Evolutionary conservation across 2,888 invertebrate species (phyloP), one percentile per base, ranked within the genome.

Genomic region (Hydropsyche betteni): DNA sequence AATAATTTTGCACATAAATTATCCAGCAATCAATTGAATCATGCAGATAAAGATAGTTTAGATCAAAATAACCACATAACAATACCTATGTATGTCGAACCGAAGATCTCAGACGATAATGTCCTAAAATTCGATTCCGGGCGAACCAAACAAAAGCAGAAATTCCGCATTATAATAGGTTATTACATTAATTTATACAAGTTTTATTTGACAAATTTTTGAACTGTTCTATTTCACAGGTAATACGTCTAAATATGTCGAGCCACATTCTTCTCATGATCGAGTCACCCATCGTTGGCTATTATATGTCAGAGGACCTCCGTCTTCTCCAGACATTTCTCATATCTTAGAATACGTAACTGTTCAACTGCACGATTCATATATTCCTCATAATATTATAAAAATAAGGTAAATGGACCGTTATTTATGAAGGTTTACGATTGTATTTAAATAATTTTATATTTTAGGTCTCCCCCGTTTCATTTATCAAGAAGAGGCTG

Each of bases 221-320:
- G 64, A 83, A 83, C 80, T 80, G 80, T 61, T n/a, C 16, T 70
- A 38, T 36, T 34, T 68, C 34, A 0, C 80, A 87, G 87, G 94
- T 0, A 96, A 96, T 85, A 93, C 95, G 4, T 96, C 96, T 0
- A 94, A 94, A 82, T 96, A 92, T 88, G 91, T 94, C 36, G 91
- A 92, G 0, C 87, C 91, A 0, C 90, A 93, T 81, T 90, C 91
- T 33, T 84, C 90, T 38, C 88, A 89, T 44, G 92, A 92, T 82
- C 89, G 89, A 33, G 90, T 93, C 0, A 94, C 93, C 6, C 95
- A 97, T 85, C 95, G 95, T 83, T 97, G 97, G 97, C 90, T 96
- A 86, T 90, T 96, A 75, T 97, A 96, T 86, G 91, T 96, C 1
- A 89, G 94, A 80, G 92, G 92, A 0, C 89, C 91, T 74, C 87